Evolutionary conservation across 2,888 invertebrate genomes (phyloP).

Genomic region (Tillus elongatus): DNA sequence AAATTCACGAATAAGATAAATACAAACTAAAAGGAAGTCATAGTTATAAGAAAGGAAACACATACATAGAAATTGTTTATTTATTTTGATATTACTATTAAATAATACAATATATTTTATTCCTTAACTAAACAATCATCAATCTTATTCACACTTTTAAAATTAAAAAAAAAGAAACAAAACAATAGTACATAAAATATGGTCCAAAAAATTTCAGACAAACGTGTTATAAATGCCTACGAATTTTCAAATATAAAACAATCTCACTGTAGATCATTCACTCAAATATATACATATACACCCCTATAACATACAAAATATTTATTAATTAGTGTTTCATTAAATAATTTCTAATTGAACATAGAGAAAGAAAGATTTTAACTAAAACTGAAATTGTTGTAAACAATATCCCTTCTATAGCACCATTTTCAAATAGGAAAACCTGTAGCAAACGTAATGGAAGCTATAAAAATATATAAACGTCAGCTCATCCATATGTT

Average conservation of each 20-base stretch:
- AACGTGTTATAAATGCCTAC: too few species aligned
- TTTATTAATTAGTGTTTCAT: neutral
- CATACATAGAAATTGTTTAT: neutral
- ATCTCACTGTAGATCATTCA: conserved; percentile 3
- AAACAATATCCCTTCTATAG: too few species aligned
- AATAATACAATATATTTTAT: neutral
- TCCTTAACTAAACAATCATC: conserved; percentile 2
- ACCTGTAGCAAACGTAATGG: too few species aligned
- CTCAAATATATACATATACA: neutral
- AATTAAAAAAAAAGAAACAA: neutral
- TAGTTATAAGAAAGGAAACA: too few species aligned
- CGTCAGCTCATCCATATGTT: too few species aligned
- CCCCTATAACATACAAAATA: neutral
- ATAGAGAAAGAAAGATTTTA: too few species aligned
- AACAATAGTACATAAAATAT: neutral
- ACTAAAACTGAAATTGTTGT: too few species aligned
- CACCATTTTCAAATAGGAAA: too few species aligned
- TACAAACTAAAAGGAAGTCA: too few species aligned
- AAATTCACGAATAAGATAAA: too few species aligned
- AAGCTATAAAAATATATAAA: too few species aligned
- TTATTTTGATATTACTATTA: conserved; percentile 1
- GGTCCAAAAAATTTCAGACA: conserved; percentile 3
- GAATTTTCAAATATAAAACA: conserved; percentile 1
- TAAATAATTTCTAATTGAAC: too few species aligned
- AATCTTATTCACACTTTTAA: conserved; percentile 1